These are phyloP conservation scores for Osedax frankpressi DNA, from an alignment of 2,888 invertebrate species.

Conservation along the genomic window DNA sequence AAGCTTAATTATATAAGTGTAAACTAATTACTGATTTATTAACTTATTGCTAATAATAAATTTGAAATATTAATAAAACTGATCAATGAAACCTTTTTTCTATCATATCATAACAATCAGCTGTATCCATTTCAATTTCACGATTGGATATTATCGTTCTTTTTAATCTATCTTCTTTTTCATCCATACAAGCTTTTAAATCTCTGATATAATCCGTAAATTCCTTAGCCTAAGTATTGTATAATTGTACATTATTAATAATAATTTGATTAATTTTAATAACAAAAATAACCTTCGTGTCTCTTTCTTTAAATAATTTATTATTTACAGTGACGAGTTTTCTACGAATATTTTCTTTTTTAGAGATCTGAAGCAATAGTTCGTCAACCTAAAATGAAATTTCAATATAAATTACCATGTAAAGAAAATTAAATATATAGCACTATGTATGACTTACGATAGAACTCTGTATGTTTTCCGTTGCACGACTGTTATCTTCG, in stretches of 20 bases:
- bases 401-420: background rate
- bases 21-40: no score
- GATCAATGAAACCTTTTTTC: constrained; percentile 38
- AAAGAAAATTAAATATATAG: background rate
- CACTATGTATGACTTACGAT: constrained; percentile 6
- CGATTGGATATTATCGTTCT: constrained; percentile 31
- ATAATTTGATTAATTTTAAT: no score
- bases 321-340: background rate
- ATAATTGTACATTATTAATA: no score
- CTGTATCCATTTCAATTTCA: constrained; percentile 38
- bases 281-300: background rate
- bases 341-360: background rate
- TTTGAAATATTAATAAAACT: no score
- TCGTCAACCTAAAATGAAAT: constrained; percentile 14
- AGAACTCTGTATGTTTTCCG: constrained; percentile 34
- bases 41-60: no score
- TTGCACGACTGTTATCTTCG: constrained; percentile 35
- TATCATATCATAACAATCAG: constrained; percentile 36
- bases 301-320: constrained; percentile 2
- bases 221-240: background rate
- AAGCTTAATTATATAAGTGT: no score
- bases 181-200: constrained; percentile 28
- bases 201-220: constrained; percentile 28
- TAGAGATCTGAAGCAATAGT: constrained; percentile 8
- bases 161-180: constrained; percentile 30